A percentile compares a stretch with the other conserved stretches of the same genome.
These are phyloP conservation scores for Poeciliopsis turneri DNA, from an alignment of 2,797 vertebrate genomes.

Conservation along the genomic window DNA sequence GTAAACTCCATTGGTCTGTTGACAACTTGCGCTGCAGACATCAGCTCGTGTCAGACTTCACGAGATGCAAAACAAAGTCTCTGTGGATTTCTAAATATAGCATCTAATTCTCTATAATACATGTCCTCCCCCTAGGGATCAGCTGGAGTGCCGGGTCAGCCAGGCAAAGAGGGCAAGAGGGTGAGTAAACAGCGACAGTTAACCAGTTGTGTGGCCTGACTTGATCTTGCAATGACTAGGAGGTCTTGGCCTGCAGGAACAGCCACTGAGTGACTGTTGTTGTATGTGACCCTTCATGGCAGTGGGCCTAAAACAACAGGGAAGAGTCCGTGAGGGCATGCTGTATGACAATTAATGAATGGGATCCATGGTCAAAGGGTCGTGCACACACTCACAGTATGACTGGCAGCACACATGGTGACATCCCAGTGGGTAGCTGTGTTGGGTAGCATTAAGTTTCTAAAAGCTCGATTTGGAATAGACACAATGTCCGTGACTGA, in stretches of 20 bases:
- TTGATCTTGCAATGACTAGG: conserved; percentile 35
- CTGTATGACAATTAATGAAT: conserved; percentile 76
- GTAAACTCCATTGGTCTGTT: conserved; percentile 34
- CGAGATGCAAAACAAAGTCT: conserved; percentile 24
- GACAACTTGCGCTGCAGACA: conserved; percentile 54
- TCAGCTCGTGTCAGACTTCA: conserved; percentile 49
- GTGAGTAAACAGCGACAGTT: conserved; percentile 86
- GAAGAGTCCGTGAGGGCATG: conserved; percentile 55
- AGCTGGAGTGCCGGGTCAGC: conserved; percentile 83
- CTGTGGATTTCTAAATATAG: conserved; percentile 8
- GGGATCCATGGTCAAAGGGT: conserved; percentile 58
- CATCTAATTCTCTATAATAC: conserved; percentile 42
- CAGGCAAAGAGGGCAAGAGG: conserved; percentile 96
- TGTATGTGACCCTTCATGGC: conserved; percentile 49
- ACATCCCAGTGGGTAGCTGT: conserved; percentile 26
- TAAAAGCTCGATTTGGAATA: conserved; percentile 27
- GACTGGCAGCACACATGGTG: conserved; percentile 77
- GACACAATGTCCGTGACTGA: conserved; percentile 28
- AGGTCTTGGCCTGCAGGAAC: conserved; percentile 58
- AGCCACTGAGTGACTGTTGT: conserved; percentile 75
- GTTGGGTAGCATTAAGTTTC: conserved; percentile 44
- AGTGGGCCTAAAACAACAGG: conserved; percentile 57
- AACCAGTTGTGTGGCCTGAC: conserved; percentile 62
- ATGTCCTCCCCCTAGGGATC: conserved; percentile 79
- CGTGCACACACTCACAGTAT: conserved; percentile 62